Evolutionary conservation across 2,888 invertebrate genomes (phyloP), one percentile per base, ranked within the genome.

Genomic region (Laspeyria flexula): DNA sequence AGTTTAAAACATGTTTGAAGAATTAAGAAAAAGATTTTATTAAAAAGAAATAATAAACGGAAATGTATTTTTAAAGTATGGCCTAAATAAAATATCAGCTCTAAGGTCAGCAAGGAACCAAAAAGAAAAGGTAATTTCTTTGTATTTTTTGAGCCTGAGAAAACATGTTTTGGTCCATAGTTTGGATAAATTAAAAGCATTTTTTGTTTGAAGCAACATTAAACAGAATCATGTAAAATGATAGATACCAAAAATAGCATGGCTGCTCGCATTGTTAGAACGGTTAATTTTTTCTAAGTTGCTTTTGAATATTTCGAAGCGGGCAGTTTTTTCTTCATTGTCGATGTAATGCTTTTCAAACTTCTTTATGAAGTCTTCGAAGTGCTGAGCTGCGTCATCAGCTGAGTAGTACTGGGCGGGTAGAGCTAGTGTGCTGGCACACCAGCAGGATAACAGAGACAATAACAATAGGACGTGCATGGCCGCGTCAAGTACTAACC

Each of bases 281-380:
- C 3, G 15, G 10, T 54, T 64, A 0, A 48, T 23, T 0, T 21
- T n/a, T 5, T 43, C 6, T 23, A 66, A 38, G 15, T 42, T 49
- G 3, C 29, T 15, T 44, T 52, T 56, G 25, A 65, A 65, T 34
- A 53, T 53, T 15, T 40, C 9, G 15, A 55, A 55, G 3, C 57
- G 56, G 2, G 4, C 1, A 31, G 29, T 30, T 9, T 55, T 63
- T 29, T 65, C 65, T 0, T 33, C 1, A 13, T 45, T 27, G 10
- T 43, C 2, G 1, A 15, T 15, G 37, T 66, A 66, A 0, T 40
- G 11, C 23, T 37, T 38, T 5, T 18, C 11, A n/a, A 31, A 33
- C 4, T 53, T 11, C 4, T 21, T 33, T 1, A 63, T 49, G 21
- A 60, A 65, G 1, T 11, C 6, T 12, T 63, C 55, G 16, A 66